Conservation (phyloP, 2,888 invertebrate genomes). For the Odontocerum albicorne region DNA sequence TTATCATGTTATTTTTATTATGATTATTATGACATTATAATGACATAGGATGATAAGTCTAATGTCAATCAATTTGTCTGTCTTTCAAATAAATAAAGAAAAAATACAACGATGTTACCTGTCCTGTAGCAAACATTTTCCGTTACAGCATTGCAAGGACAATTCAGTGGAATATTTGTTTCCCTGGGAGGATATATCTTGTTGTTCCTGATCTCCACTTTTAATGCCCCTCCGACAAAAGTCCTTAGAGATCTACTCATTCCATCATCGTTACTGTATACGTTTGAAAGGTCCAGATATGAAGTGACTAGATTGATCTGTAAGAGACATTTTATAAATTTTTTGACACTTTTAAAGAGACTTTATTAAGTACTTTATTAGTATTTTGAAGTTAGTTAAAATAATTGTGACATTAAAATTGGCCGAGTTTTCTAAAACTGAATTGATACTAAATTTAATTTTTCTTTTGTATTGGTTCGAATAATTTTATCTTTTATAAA, state of each 20-base stretch:
- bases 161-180: neutral
- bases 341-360: no score
- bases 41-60: no score
- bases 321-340: neutral
- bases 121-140: constrained; percentile 30
- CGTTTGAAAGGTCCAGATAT: constrained; percentile 43
- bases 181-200: constrained; percentile 39
- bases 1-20: no score
- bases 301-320: constrained; percentile 37
- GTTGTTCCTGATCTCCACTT: constrained; percentile 34
- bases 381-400: no score
- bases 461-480: no score
- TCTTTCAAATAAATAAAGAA: constrained; percentile 46
- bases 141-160: constrained; percentile 12
- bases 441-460: no score
- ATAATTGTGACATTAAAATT: no score
- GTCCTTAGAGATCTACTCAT: constrained; percentile 37
- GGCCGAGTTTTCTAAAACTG: no score
- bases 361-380: no score
- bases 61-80: no score
- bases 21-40: no score
- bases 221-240: constrained; percentile 39
- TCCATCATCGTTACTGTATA: constrained; percentile 42
- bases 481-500: no score
- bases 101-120: constrained; percentile 43